phyloP scores from a whole-genome alignment of 1,140 invertebrate species.

The Saxidomus purpurata region DNA sequence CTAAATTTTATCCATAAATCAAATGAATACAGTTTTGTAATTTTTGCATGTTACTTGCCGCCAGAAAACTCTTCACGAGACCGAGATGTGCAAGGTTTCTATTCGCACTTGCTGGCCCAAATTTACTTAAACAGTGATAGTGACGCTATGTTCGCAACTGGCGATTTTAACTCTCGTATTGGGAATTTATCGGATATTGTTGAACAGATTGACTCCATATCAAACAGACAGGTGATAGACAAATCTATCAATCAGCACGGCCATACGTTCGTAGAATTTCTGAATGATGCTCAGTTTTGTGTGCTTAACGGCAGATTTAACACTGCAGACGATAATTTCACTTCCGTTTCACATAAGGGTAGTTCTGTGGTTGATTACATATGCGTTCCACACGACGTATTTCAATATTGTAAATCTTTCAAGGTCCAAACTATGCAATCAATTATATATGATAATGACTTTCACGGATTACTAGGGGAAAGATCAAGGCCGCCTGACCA shows the following conservation, averaged over 20 bases:
- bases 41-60: constrained; percentile 64
- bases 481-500: constrained; percentile 57
- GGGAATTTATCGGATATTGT: constrained; percentile 6
- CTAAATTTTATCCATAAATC: constrained; percentile 43
- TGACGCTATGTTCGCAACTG: constrained; percentile 49
- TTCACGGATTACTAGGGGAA: no score
- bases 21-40: constrained; percentile 41
- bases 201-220: background rate
- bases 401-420: constrained; percentile 11
- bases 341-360: constrained; percentile 22
- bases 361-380: constrained; percentile 59
- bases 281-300: constrained; percentile 57
- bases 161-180: constrained; percentile 60
- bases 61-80: constrained; percentile 63
- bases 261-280: constrained; percentile 45
- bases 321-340: background rate
- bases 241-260: constrained; percentile 64
- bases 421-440: constrained; percentile 13
- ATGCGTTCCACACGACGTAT: constrained; percentile 45
- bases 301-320: constrained; percentile 34
- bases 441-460: constrained; percentile 31
- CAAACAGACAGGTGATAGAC: background rate
- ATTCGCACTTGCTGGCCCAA: constrained; percentile 50
- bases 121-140: constrained; percentile 37
- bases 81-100: constrained; percentile 55